Evolutionary conservation across 2,113 vertebrate species (phyloP).

Genomic region (Chiloscyllium plagiosum): DNA sequence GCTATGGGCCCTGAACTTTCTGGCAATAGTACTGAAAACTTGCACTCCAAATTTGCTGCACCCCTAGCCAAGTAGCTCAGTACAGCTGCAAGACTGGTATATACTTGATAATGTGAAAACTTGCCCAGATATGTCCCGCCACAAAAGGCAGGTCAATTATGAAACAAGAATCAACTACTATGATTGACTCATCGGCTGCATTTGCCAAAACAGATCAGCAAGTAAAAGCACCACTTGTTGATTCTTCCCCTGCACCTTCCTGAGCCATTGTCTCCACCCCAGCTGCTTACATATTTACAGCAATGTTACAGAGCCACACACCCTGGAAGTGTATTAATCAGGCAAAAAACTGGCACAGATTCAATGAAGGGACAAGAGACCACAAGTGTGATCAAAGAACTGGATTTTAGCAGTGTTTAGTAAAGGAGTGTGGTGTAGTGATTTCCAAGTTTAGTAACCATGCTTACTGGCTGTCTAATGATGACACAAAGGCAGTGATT

Average conservation of each 20-base stretch:
- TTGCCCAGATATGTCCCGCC: too few relatives aligned
- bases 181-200: background rate
- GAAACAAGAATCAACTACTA: too few relatives aligned
- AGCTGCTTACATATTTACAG: background rate
- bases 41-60: too few relatives aligned
- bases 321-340: background rate
- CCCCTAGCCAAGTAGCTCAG: too few relatives aligned
- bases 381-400: background rate
- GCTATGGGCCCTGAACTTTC: too few relatives aligned
- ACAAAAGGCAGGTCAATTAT: too few relatives aligned
- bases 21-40: too few relatives aligned
- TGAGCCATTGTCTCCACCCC: background rate
- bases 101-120: too few relatives aligned
- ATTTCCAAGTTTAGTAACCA: background rate
- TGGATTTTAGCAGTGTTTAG: background rate
- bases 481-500: background rate
- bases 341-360: background rate
- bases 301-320: too few relatives aligned
- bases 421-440: background rate
- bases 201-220: background rate
- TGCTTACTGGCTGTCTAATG: too few relatives aligned
- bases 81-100: too few relatives aligned
- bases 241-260: background rate
- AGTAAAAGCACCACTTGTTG: too few relatives aligned
- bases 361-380: background rate